Base-by-base conservation (phyloP, 1,140 invertebrate genomes). In the Penaeus chinensis region DNA sequence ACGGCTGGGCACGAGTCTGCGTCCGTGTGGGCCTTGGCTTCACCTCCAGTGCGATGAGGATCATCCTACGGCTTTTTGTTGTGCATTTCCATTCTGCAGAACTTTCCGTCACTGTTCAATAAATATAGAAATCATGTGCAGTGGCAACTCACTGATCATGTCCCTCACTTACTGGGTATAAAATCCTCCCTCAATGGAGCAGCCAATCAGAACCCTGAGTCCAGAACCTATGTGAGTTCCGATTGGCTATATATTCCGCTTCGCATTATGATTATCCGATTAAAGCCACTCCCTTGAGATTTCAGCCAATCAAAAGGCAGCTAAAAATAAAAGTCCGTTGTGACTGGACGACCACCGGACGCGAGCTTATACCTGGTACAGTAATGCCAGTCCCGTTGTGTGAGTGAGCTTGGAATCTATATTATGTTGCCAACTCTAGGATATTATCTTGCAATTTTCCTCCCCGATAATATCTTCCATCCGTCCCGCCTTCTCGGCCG, bases 71-170 rank as follows among this genome's bases (percentile, higher is more conserved):
- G 54, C 54, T 54, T 1, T 54, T 16, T 8, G 16, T 54, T 11
- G 54, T 16, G 54, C 1, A 54, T 54, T 54, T 13, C 54, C 54
- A 16, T 11, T 54, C 47, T 47, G 4, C 16, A 54, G 10, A 11
- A 54, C 54, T 11, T 54, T 54, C 7, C 2, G 54, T 54, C 54
- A 13, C 16, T 54, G 54, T 13, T 8, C 16, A 54, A 54, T 54
- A 54, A 54, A 54, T 5, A 54, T 10, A 16, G 54, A 54, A 54
- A 78, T 22, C 18, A 11, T 47, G 76, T 13, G 37, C 37, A n/a
- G 10, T 79, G 47, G 77, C 77, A 79, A 79, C 77, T 60, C 47
- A 42, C 7, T 24, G 77, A 79, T 79, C 77, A 79, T 79, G 77
- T 79, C 77, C 66, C 66, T 71, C 66, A 71, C n/a, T 71, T 32